Evolutionary conservation across 2,888 invertebrate species (phyloP), one percentile per base, ranked within the genome.

Genomic region (Machimus rusticus): DNA sequence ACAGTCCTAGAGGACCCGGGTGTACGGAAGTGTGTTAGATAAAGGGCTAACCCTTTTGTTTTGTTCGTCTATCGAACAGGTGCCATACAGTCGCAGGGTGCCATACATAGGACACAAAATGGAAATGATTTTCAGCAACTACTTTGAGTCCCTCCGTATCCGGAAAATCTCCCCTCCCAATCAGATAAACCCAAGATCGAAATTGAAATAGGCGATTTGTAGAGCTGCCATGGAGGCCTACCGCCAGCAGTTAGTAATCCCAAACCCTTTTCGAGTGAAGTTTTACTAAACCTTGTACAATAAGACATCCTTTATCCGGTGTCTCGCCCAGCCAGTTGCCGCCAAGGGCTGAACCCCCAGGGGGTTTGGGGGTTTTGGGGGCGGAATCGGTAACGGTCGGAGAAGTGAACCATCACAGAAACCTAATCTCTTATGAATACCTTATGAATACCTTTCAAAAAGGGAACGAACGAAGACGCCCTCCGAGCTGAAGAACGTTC

Each of bases 141-240:
- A 82, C 31, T 82, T 82, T 82, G 66, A 57, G 57, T 82, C 82
- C 51, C 57, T 82, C 82, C 51, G 37, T 57, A 66, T 66, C 19
- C 37, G 37, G 39, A 82, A 57, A 82, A 46, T 12, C 43, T 14
- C 43, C 66, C 57, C 57, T n/a, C n/a, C 57, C 82, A 82, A 74
- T 85, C 74, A 85, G 85, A 85, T 85, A 85, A 85, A 46, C 39
- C 46, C 85, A 19, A 74, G 43, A 85, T 85, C 85, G 74, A 85
- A 85, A 85, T 85, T 85, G 85, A 85, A 85, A 85, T 85, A 46
- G 85, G 85, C 85, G 74, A 74, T 85, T 85, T 85, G 85, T 46
- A 74, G 74, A 74, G 85, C 19, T 74, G 74, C 85, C 74, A 85
- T 85, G 74, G 74, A 43, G 28, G 85, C 37, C 37, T 66, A 57